These are phyloP conservation scores for Cosmopolites sordidus DNA, from an alignment of 2,888 invertebrate species.

Conservation along the genomic window DNA sequence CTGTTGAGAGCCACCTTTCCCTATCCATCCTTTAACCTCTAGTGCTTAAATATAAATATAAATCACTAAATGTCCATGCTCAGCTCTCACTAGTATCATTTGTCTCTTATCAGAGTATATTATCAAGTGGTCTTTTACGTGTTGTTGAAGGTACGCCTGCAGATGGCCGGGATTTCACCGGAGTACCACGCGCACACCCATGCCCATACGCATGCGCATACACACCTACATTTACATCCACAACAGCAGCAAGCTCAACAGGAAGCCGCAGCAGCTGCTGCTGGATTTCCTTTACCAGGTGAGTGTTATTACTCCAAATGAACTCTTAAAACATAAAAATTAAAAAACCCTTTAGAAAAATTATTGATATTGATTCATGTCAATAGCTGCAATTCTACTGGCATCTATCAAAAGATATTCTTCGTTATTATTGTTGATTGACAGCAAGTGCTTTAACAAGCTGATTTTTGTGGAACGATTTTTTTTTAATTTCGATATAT, in stretches of 20 bases:
- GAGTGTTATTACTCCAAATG: slow-evolving; percentile 15
- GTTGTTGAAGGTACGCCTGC: slow-evolving; percentile 61
- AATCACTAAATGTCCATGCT: no score
- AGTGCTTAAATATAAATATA: no score
- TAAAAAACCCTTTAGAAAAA: no score
- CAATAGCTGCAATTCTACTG: no score
- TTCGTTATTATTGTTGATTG: no score
- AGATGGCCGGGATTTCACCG: slow-evolving; percentile 86
- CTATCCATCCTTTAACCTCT: no score
- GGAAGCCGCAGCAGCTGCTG: slow-evolving; percentile 50
- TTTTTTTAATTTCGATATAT: no score
- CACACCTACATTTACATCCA: slow-evolving; percentile 80
- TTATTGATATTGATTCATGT: no score
- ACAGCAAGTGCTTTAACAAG: no score
- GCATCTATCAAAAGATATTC: no score
- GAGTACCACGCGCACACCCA: slow-evolving; percentile 92
- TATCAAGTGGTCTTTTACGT: slow-evolving; percentile 29
- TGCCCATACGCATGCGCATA: slow-evolving; percentile 87
- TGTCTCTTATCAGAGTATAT: slow-evolving; percentile 12
- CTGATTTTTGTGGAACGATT: no score
- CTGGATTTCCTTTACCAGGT: slow-evolving; percentile 59
- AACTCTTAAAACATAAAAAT: background rate
- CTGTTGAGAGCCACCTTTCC: no score
- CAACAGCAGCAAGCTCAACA: slow-evolving; percentile 77
- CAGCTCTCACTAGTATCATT: slow-evolving; percentile 10